Conservation (phyloP, 2,888 invertebrate genomes). For the Drosophila multiciliata region DNA sequence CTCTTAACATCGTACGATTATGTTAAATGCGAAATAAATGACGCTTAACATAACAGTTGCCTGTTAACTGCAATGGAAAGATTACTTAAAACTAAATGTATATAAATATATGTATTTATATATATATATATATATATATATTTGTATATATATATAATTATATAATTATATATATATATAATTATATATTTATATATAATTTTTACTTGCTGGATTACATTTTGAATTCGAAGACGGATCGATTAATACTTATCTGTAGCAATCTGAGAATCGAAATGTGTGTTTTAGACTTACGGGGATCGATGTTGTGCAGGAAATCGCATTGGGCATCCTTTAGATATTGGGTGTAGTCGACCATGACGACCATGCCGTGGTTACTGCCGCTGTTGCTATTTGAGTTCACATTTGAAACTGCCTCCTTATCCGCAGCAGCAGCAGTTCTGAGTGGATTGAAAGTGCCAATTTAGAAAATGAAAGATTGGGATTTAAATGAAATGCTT, state of each 20-base stretch:
- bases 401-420: slow-evolving; percentile 37
- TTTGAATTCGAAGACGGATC: neutral
- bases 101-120: neutral
- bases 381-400: slow-evolving; percentile 77
- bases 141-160: neutral
- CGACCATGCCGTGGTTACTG: slow-evolving; percentile 71
- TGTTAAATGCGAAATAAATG: neutral
- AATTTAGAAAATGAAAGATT: neutral
- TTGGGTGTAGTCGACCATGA: slow-evolving; percentile 84
- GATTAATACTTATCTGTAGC: neutral
- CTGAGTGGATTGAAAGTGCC: slow-evolving; percentile 23
- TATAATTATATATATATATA: too few species aligned
- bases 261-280: neutral
- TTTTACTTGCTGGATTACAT: neutral
- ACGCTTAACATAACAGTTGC: too few species aligned
- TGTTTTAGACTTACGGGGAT: slow-evolving; percentile 75
- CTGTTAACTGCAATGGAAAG: neutral
- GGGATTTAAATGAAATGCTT: neutral
- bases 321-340: slow-evolving; percentile 85
- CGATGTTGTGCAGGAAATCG: slow-evolving; percentile 73
- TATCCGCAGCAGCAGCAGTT: slow-evolving; percentile 37
- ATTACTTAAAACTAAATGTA: neutral
- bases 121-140: neutral
- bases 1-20: neutral
- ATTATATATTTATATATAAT: too few species aligned